phyloP scores from a whole-genome alignment of 35 echinoderm and acorn worm species.

The Heliocidaris tuberculata region DNA sequence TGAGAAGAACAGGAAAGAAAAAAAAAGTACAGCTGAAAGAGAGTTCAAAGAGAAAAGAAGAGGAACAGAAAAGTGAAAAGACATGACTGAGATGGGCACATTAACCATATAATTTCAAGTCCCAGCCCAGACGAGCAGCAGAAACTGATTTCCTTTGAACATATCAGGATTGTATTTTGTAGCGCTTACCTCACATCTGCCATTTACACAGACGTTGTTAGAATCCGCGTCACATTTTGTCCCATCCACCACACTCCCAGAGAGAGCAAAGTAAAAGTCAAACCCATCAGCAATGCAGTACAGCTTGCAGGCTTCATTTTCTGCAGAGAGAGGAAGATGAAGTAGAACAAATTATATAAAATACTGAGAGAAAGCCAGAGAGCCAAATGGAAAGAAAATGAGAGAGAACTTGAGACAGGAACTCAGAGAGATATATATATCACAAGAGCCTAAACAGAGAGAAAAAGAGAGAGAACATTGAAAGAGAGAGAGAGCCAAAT shows the following conservation, averaged over 20 bases:
- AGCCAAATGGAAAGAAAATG: neutral
- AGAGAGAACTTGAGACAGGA: neutral
- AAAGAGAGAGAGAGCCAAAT: neutral
- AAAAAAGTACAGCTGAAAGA: neutral
- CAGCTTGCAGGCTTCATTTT: conserved; percentile 83
- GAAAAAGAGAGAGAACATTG: neutral
- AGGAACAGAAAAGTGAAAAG: neutral
- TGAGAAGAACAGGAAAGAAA: neutral
- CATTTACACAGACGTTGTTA: conserved; percentile 82
- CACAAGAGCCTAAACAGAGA: neutral
- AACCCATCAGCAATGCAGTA: conserved; percentile 97
- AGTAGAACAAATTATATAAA: neutral
- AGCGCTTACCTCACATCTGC: conserved; percentile 81
- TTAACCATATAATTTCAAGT: too few species aligned
- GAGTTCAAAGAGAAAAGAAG: neutral
- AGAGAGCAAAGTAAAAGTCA: conserved; percentile 95
- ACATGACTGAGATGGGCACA: too few species aligned
- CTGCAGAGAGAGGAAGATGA: conserved; percentile 49
- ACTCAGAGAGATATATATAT: neutral
- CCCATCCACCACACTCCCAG: conserved; percentile 87
- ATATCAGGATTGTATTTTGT: neutral
- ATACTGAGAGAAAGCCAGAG: neutral
- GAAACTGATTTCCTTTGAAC: neutral
- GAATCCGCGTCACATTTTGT: conserved; percentile 74
- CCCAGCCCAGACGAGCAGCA: neutral